These are phyloP conservation scores for Pseudorhiza aurosa DNA, from an alignment of 30 jellyfish, hydroid and myxozoan species.

Conservation along the genomic window DNA sequence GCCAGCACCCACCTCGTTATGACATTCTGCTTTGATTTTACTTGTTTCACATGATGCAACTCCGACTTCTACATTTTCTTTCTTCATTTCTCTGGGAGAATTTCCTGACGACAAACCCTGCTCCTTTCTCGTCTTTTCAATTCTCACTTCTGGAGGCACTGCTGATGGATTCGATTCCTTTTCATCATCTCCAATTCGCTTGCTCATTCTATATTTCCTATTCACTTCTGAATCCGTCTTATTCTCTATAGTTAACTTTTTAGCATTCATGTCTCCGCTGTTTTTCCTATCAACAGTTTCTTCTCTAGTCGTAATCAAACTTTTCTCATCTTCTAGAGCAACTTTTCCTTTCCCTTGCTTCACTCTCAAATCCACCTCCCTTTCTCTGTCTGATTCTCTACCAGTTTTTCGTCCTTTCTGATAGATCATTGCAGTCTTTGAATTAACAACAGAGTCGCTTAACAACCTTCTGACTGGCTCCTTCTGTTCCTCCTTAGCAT, in stretches of 20 bases:
- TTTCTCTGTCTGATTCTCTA: background rate
- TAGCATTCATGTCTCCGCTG: background rate
- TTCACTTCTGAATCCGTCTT: background rate
- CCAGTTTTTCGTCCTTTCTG: background rate
- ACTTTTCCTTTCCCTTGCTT: background rate
- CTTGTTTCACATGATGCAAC: background rate
- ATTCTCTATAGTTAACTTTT: no score
- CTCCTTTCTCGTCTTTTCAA: background rate
- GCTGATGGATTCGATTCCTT: background rate
- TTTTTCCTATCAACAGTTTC: background rate
- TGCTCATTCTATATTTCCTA: background rate
- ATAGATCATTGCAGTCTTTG: background rate
- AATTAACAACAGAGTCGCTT: conserved; percentile 14
- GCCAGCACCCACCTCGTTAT: background rate
- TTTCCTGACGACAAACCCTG: background rate
- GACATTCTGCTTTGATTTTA: background rate
- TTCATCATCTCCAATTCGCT: background rate
- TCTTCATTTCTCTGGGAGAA: no score
- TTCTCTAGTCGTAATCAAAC: background rate
- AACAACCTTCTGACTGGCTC: conserved; percentile 18
- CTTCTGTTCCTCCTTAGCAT: conserved; percentile 1
- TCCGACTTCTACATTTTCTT: background rate
- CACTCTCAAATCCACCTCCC: background rate
- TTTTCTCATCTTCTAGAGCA: background rate
- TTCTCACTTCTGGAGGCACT: background rate